Base-by-base conservation (phyloP, 2,797 vertebrate genomes). In the Aulostomus chinensis region DNA sequence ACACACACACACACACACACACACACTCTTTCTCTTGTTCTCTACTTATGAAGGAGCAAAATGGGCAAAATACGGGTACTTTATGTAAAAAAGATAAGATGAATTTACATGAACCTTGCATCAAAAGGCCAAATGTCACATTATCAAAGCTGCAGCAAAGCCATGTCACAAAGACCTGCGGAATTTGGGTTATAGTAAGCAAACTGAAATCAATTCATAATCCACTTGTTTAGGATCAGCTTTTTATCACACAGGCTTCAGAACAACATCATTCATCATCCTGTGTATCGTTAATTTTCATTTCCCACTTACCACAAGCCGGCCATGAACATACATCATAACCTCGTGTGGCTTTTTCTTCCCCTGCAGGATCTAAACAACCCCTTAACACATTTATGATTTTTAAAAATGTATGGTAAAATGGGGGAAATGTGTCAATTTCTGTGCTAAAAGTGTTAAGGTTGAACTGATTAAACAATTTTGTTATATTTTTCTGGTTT, bases 201-300 rank as follows among this genome's bases (percentile, higher is more conserved):
- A n/a, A 22, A 24, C 6, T 21, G 39, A 72, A 37, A 39, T 57
- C 24, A 68, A 38, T 82, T 72, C 52, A 56, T 77, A 77, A 78
- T 56, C 36, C 55, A 77, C 25, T 48, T 53, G 58, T 78, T 73
- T 36, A 39, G 38, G 66, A 53, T 14, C 34, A 26, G 26, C 47
- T 36, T 62, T 53, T 62, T 74, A 76, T 54, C 31, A 13, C 58
- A 60, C 40, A 62, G 13, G 38, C 50, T 59, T 52, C 33, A 29
- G 58, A 30, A 36, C 28, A 63, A 50, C 24, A 59, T 66, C 41
- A 51, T 68, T 21, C 33, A 37, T 57, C 59, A 66, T 46, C 43
- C n/a, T 18, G 11, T 13, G 17, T 30, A 25, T 51, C 33, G 68
- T 24, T 49, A n/a, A 43, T 47, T 45, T 9, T 36, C 43, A 38